Base-by-base conservation (phyloP, 2,888 invertebrate genomes). In the Cheilosia pagana region DNA sequence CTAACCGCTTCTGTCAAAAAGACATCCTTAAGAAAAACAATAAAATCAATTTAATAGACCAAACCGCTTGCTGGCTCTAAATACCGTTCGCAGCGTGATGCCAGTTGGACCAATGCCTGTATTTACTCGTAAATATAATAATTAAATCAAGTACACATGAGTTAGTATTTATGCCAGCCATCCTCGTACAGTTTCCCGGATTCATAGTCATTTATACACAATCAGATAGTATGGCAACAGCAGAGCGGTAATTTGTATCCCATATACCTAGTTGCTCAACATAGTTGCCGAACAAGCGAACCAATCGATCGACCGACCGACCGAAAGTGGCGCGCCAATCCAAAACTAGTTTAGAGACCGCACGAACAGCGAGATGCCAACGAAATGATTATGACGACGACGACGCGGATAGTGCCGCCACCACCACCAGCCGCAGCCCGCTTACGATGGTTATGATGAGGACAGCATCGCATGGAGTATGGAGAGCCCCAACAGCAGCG, bases 61-160 rank as follows among this genome's bases (percentile, higher is more conserved):
- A 25, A 39, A 7, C 5, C 21, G 6, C 8, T 39, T 39, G 8
- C 8, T 23, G 16, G 31, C 35, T 14, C 5, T 31, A 59, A 25
- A 39, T 25, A 70, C 41, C 57, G 68, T 53, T 77, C 62, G n/a
- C 77, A 77, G 62, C 68, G 35, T 62, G 77, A 68, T 67, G 76
- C 60, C 76, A 28, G 50, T 31, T 25, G 21, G 59, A 43, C 23
- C 43, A n/a, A 48, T 45, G 53, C 41, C 53, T 39, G 62, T 62
- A 77, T 62, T 77, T 70, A 70, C 62, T 77, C 62, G 55, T 77
- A 70, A 77, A 77, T 70, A 70, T 48, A 62, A 77, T 77, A 77
- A 77, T 77, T 77, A 55, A 68, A 55, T 67, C 45, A 48, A 77
- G 62, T 62, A 62, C 77, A 62, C 53, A 53, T 68, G 77, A 77